Base-by-base conservation (phyloP, 2,113 vertebrate genomes). In the Mormyrus iriodes region DNA sequence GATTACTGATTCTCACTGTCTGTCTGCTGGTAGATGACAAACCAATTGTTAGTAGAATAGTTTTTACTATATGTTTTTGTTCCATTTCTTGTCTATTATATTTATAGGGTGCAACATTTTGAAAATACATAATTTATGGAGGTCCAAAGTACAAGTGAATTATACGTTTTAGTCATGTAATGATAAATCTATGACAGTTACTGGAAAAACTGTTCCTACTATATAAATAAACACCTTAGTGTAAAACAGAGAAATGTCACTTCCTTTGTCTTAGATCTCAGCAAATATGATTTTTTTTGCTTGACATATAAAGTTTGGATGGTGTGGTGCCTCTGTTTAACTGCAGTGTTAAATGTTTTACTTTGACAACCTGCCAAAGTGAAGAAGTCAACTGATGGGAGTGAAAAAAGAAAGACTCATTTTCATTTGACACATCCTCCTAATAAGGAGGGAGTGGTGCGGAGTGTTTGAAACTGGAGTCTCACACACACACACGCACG, bases 291-390 rank as follows among this genome's bases (percentile, higher is more conserved):
- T 19, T 6, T 51, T 85, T 85, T 49, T 85, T 17, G 12, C 24
- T 53, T 15, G 44, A 86, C 48, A 49, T 39, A 53, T 53, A 31
- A 86, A 86, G 27, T 51, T 6, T 24, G 48, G 1, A 35, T 31
- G 24, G 17, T n/a, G 17, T 87, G 86, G 35, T 65, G 44, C 24
- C 21, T 88, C 61, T 69, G 79, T 84, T 58, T 52, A 48, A 69
- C 31, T 85, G 12, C n/a, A 44, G 46, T 24, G 27, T 85, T 88
- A 85, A 90, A 84, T 31, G 53, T 46, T 82, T 55, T 85, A 51
- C 13, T 90, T 51, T 88, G 58, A 90, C 58, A 85, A 85, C 55
- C 31, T 84, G 69, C 88, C 53, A 90, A 88, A 69, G 48, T 49
- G 65, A 19, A 73, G 76, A 27, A 52, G 27, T 88, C 55, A 52